These are phyloP conservation scores for Pseudolycoriella hygida DNA, from an alignment of 2,888 invertebrate species.

Conservation along the genomic window DNA sequence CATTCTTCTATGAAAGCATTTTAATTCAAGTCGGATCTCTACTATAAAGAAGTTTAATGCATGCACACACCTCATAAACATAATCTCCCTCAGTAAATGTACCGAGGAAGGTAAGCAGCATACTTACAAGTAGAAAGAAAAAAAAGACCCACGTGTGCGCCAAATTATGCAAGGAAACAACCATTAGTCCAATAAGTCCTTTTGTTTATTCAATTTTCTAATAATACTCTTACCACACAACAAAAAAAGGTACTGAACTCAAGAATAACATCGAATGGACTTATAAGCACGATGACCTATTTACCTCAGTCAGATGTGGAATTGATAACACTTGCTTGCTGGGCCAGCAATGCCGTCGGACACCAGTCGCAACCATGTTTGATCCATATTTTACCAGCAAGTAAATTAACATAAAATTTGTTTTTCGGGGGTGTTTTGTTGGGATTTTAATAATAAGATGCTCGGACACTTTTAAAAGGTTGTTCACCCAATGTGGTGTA, in stretches of 20 bases:
- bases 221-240: background rate
- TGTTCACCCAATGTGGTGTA: no score
- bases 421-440: background rate
- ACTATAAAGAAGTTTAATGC: slow-evolving; percentile 29
- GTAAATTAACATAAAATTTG: slow-evolving; percentile 29
- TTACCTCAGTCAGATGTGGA: slow-evolving; percentile 40
- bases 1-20: no score
- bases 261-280: slow-evolving; percentile 31
- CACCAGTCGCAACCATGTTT: slow-evolving; percentile 65
- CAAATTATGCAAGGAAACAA: no score
- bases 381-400: slow-evolving; percentile 64
- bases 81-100: no score
- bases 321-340: slow-evolving; percentile 68
- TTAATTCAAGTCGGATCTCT: no score
- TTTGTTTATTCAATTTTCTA: background rate
- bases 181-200: no score
- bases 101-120: no score
- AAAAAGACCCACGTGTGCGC: no score
- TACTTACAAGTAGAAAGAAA: no score
- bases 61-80: background rate
- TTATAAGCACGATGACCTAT: slow-evolving; percentile 40
- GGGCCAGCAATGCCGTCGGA: slow-evolving; percentile 73
- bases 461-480: no score
- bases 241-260: slow-evolving; percentile 30
- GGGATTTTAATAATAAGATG: no score